Percentiles rank a stretch among this genome's conserved stretches.
phyloP scores from a whole-genome alignment of 2,797 vertebrate species.

The Taenioides sp. region DNA sequence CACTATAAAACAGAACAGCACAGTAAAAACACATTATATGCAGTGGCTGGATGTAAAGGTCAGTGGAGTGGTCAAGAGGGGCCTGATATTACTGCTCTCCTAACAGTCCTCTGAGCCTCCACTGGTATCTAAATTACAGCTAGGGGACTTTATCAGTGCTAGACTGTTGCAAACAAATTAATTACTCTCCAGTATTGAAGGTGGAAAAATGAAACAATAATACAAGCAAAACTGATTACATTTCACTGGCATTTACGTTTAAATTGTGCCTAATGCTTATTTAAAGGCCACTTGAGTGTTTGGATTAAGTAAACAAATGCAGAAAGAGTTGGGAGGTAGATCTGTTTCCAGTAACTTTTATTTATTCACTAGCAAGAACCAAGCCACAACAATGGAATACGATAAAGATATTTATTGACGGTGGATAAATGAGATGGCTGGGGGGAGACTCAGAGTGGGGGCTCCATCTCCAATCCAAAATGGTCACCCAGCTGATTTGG shows the following conservation, averaged over 20 bases:
- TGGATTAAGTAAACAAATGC: constrained; percentile 16
- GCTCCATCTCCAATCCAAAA: too few relatives aligned
- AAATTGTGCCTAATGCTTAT: not conserved
- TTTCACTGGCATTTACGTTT: constrained; percentile 19
- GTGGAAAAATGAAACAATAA: constrained; percentile 12
- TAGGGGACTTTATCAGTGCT: constrained; percentile 21
- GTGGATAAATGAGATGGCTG: too few relatives aligned
- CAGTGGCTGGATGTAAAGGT: constrained; percentile 28
- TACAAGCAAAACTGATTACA: constrained; percentile 18
- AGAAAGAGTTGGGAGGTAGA: constrained; percentile 1
- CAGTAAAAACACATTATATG: constrained; percentile 14
- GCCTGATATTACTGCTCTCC: constrained; percentile 12
- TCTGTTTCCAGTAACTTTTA: not conserved
- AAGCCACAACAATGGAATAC: too few relatives aligned
- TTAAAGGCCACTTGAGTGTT: constrained; percentile 27
- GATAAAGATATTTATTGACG: too few relatives aligned
- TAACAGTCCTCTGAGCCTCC: constrained; percentile 13
- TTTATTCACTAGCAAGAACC: not conserved
- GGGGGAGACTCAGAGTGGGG: too few relatives aligned
- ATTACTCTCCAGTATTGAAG: constrained; percentile 31
- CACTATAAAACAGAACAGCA: not conserved
- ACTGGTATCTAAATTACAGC: constrained; percentile 26
- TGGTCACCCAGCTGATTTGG: too few relatives aligned
- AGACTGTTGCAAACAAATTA: constrained; percentile 40
- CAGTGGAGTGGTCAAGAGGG: not conserved